Evolutionary conservation across 2,797 vertebrate genomes (phyloP), one percentile per base, ranked within the genome.

Genomic region (Lutra lutra): DNA sequence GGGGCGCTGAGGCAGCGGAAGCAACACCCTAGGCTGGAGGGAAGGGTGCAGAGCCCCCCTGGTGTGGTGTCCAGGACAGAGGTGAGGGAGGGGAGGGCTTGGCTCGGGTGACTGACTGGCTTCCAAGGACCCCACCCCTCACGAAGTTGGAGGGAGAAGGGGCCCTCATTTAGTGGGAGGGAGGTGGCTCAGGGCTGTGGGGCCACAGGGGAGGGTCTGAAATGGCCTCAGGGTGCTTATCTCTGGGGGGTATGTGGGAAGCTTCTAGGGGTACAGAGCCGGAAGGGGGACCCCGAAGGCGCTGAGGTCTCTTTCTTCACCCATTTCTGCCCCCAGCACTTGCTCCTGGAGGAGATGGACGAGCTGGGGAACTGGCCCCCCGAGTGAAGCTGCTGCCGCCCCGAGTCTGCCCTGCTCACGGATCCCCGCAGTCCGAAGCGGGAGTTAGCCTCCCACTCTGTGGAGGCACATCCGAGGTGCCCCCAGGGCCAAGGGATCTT

Each of bases 351-450:
- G 73, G 92, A 89, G 88, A 66, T 32, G 64, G 90, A 92, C 0
- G 84, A 92, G 46, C 38, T 92, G 78, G 95, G 72, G 75, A 90
- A 94, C 87, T 94, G 84, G 89, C 84, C 35, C 51, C 84, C 0
- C 0, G 8, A 94, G n/a, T 92, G 91, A 97, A 70, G 60, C 0
- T 3, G 0, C 25, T 14, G 56, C 23, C 3, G 2, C 2, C 18
- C 15, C 0, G 0, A 2, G 3, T 58, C 29, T 1, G 6, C 77
- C n/a, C 35, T 17, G 20, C 27, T 79, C 72, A 23, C 23, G 7
- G 35, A 48, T 11, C 35, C 83, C 32, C 14, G 70, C n/a, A 70
- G 25, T 21, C 12, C 0, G 3, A 0, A 1, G 2, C 4, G n/a
- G 32, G 7, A 4, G 0, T 2, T 15, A 9, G 38, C 38, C 51